Base-by-base conservation (phyloP, 23 tunicate species). In the Botrylloides violaceus region DNA sequence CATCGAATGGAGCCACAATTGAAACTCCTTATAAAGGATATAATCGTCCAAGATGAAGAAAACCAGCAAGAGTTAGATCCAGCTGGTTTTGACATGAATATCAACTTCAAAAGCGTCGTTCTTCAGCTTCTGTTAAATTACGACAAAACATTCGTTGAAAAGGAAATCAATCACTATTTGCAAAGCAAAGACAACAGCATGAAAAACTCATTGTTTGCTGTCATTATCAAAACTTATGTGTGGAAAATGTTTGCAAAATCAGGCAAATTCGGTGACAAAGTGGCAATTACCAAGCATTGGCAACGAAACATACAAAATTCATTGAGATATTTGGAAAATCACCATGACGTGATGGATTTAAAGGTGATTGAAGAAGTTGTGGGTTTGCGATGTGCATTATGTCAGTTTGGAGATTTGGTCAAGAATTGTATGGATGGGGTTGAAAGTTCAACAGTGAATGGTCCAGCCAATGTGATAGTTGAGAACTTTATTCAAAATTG, bases 71-170 rank as follows among this genome's bases (percentile, higher is more conserved):
- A 43, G 15, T 15, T 66, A 9, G 49, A 68, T 27, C 19, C 72
- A 5, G 61, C 66, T 49, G 43, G 24, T 9, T 66, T 82, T 66
- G 88, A 82, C 58, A 59, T 65, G 66, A 82, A 66, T 29, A 80
- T 80, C 33, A 82, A 80, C 20, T 71, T 82, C 28, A 49, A 80
- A 25, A 75, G 80, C 12, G 75, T 66, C 38, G 66, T 82, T 59
- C 36, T 82, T 49, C 80, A 82, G 28, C 32, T 82, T 5, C 38
- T 82, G 49, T 70, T 82, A 4, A 28, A 75, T 48, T 76, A 34
- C 55, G 35, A 76, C 53, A 59, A 25, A 22, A 36, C 49, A 49
- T 57, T 38, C 21, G 53, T 43, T 7, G 15, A 9, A 7, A 7
- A 7, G 12, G 12, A 43, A 15, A 43, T 43, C 9, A 43, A 66